Percentiles rank a stretch among this genome's conserved stretches.
Evolutionary conservation across 2,888 invertebrate genomes (phyloP).

Genomic region (Diarsia rubi): DNA sequence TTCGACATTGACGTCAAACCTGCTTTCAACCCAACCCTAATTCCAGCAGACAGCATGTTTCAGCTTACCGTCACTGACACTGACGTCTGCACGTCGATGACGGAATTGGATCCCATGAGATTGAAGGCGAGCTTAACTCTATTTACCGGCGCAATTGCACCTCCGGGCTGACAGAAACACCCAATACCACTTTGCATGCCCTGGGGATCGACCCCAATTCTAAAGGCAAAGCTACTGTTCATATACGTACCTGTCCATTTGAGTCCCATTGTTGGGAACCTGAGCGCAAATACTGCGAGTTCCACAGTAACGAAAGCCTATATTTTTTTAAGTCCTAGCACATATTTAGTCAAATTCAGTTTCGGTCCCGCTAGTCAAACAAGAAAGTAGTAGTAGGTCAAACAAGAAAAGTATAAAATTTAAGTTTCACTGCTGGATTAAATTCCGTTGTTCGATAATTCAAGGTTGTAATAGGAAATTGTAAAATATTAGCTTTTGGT

Average conservation of each 20-base stretch:
- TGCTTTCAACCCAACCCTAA: background rate
- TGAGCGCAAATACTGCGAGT: too few species aligned
- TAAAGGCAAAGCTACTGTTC: background rate
- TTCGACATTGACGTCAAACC: slow-evolving; percentile 5
- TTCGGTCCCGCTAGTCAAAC: background rate
- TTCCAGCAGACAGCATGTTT: slow-evolving; percentile 20
- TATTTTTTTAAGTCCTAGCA: background rate
- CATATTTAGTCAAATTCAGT: background rate
- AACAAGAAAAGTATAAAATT: background rate
- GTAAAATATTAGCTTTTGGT: background rate
- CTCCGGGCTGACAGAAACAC: slow-evolving; percentile 52
- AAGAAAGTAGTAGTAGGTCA: too few species aligned
- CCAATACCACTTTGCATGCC: slow-evolving; percentile 44
- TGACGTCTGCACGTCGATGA: slow-evolving; percentile 31
- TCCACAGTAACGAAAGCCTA: background rate
- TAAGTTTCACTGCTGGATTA: background rate
- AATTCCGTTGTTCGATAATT: background rate
- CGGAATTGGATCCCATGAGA: slow-evolving; percentile 38
- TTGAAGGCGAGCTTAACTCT: slow-evolving; percentile 35
- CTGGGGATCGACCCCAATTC: slow-evolving; percentile 30
- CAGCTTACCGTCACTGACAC: slow-evolving; percentile 22
- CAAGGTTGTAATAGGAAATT: background rate
- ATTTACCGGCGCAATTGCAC: slow-evolving; percentile 48
- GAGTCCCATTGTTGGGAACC: background rate
- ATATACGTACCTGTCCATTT: background rate